Evolutionary conservation across 2,113 vertebrate genomes (phyloP).

Genomic region (Eublepharis macularius): DNA sequence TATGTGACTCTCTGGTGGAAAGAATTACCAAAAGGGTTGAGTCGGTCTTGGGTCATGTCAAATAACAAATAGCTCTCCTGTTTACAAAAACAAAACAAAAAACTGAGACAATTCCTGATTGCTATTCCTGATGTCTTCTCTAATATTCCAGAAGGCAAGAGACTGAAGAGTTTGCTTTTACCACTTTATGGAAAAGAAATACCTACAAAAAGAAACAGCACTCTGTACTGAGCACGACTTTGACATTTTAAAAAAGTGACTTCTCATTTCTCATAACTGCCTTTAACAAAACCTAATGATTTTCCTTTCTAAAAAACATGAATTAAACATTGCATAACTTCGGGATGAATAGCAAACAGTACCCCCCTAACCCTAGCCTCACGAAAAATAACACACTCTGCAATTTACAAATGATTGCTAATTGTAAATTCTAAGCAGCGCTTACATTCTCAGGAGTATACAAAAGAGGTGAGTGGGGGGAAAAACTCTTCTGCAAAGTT

Average conservation of each 20-base stretch:
- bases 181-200: background rate
- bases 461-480: background rate
- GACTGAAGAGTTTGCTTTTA: background rate
- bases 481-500: background rate
- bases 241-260: slow-evolving; percentile 23
- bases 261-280: slow-evolving; percentile 24
- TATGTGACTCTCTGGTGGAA: background rate
- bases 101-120: background rate
- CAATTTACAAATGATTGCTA: slow-evolving; percentile 4
- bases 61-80: background rate
- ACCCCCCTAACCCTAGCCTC: slow-evolving; percentile 7
- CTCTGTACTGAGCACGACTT: background rate
- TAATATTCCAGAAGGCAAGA: background rate
- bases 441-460: background rate
- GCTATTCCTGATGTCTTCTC: background rate
- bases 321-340: slow-evolving; percentile 20
- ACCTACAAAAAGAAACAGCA: background rate
- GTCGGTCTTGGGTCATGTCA: background rate
- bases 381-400: slow-evolving; percentile 7
- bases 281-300: slow-evolving; percentile 27
- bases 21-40: background rate
- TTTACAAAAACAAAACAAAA: background rate
- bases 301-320: slow-evolving; percentile 18
- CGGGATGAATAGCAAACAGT: slow-evolving; percentile 4
- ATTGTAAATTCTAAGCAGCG: slow-evolving; percentile 11